Conservation (phyloP, 2,888 invertebrate species). For the Platerodrilus igneus region DNA sequence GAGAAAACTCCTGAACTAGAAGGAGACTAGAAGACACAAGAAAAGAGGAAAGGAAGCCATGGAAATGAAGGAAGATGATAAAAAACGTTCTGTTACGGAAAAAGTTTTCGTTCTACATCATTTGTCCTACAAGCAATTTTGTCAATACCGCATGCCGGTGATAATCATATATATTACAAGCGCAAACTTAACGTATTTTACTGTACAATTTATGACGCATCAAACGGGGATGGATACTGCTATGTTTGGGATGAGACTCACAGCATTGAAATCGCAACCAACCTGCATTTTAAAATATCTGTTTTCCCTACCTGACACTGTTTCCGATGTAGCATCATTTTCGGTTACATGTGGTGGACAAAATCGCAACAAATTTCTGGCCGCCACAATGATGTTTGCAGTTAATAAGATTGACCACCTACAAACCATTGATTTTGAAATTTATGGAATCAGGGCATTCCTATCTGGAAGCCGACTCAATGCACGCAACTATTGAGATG, state of each 20-base stretch:
- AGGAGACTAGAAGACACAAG: too few species aligned
- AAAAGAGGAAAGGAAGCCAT: too few species aligned
- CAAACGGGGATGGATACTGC: slow-evolving; percentile 7
- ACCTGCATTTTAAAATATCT: slow-evolving; percentile 25
- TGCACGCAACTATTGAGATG: slow-evolving; percentile 27
- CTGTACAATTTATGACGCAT: slow-evolving; percentile 25
- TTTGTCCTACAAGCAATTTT: too few species aligned
- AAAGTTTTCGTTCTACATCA: too few species aligned
- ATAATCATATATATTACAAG: slow-evolving; percentile 3
- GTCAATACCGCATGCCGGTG: neutral
- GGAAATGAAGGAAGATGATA: too few species aligned
- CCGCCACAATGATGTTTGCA: slow-evolving; percentile 22
- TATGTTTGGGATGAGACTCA: slow-evolving; percentile 24
- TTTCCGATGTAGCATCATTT: slow-evolving; percentile 20
- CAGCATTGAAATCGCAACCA: slow-evolving; percentile 25
- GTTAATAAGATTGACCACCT: slow-evolving; percentile 19
- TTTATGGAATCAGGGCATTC: slow-evolving; percentile 16
- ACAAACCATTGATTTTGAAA: slow-evolving; percentile 26
- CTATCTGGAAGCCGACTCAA: slow-evolving; percentile 17
- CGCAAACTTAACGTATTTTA: slow-evolving; percentile 18
- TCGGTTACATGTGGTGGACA: slow-evolving; percentile 24
- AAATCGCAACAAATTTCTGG: slow-evolving; percentile 21
- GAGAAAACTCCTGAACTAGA: too few species aligned
- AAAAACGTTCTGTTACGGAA: too few species aligned
- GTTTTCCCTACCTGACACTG: slow-evolving; percentile 16